Conservation (phyloP, 2,797 vertebrate species). For the Sylvilagus floridanus region DNA sequence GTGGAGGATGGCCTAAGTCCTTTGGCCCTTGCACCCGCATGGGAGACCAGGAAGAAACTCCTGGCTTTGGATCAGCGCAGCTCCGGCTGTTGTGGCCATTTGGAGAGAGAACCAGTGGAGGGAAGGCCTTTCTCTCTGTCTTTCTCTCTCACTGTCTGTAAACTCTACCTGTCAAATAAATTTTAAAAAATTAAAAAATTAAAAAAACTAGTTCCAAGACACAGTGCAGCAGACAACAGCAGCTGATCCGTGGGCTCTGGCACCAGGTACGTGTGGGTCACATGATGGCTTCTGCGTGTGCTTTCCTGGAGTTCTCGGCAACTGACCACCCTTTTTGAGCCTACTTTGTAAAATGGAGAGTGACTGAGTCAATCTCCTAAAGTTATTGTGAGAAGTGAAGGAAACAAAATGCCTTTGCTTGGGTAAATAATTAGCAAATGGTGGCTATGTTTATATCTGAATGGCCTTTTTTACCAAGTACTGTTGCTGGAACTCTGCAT, state of each 20-base stretch:
- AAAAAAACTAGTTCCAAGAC: neutral
- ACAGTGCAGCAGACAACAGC: rapidly evolving
- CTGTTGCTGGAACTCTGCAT: neutral
- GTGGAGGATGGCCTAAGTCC: too few relatives aligned
- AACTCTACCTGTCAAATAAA: too few relatives aligned
- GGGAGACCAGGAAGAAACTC: too few relatives aligned
- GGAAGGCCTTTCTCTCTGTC: too few relatives aligned
- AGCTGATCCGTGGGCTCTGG: rapidly evolving
- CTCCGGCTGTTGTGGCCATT: too few relatives aligned
- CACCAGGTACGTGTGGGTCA: neutral
- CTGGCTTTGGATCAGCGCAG: too few relatives aligned
- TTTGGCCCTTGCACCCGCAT: too few relatives aligned
- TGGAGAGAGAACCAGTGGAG: too few relatives aligned
- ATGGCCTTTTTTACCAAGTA: neutral
- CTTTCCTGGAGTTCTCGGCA: neutral
- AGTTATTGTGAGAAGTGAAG: neutral
- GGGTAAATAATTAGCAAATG: neutral
- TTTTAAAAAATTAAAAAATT: too few relatives aligned
- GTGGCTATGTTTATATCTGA: neutral
- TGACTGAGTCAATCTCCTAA: neutral
- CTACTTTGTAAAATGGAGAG: neutral
- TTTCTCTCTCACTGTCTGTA: too few relatives aligned
- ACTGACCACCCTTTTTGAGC: neutral
- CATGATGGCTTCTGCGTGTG: neutral
- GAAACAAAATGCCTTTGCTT: neutral